Conservation (phyloP, 2,888 invertebrate genomes). For the Lutraria lutraria region DNA sequence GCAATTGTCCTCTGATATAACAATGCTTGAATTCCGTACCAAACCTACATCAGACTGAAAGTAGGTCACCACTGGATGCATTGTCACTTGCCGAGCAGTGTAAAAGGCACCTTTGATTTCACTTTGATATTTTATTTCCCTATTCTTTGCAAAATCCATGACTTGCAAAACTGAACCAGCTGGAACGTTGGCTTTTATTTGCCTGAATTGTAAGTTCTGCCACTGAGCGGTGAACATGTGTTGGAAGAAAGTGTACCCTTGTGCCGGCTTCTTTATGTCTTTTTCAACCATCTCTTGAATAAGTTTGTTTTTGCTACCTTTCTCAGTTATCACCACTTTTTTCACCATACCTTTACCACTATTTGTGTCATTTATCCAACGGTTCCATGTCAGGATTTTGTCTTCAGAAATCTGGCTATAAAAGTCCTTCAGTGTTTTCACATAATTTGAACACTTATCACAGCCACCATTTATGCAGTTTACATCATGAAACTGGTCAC, state of each 20-base stretch:
- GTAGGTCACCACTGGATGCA: constrained; percentile 53
- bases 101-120: constrained; percentile 51
- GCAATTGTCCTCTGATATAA: constrained; percentile 46
- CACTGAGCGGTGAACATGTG: constrained; percentile 46
- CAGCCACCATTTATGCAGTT: constrained; percentile 41
- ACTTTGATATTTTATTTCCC: constrained; percentile 47
- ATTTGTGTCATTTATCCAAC: constrained; percentile 5
- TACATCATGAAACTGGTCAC: constrained; percentile 18
- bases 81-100: constrained; percentile 48
- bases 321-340: constrained; percentile 2
- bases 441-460: background rate
- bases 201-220: constrained; percentile 45
- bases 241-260: constrained; percentile 40
- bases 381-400: constrained; percentile 15
- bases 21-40: constrained; percentile 26
- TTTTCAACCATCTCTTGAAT: background rate
- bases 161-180: constrained; percentile 33
- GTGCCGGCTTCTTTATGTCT: constrained; percentile 46
- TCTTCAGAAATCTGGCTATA: constrained; percentile 20
- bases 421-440: constrained; percentile 17
- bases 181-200: constrained; percentile 42
- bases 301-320: background rate
- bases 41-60: constrained; percentile 19
- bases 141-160: constrained; percentile 58
- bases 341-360: background rate